Evolutionary conservation across 2,113 vertebrate genomes (phyloP).

Genomic region (Propithecus coquereli): DNA sequence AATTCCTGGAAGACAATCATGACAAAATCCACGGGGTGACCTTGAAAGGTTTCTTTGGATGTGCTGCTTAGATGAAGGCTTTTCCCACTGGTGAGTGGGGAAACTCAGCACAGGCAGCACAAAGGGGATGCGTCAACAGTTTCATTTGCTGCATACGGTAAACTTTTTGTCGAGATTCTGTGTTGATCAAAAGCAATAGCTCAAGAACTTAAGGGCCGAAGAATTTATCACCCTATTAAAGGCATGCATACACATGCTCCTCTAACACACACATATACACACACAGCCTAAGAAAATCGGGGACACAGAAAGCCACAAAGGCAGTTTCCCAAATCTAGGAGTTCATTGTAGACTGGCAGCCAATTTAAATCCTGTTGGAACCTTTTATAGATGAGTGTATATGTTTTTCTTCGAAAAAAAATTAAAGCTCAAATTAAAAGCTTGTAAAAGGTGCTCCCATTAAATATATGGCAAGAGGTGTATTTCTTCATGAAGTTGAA

Average conservation of each 20-base stretch:
- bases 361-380: neutral
- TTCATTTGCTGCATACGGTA: neutral
- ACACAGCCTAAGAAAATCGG: neutral
- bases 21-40: neutral
- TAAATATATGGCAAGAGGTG: neutral
- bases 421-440: neutral
- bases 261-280: neutral
- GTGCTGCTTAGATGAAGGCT: neutral
- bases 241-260: neutral
- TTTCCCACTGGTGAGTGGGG: neutral
- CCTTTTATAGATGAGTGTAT: neutral
- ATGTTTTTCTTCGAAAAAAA: neutral
- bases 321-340: neutral
- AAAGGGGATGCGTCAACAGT: neutral
- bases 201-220: neutral
- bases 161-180: neutral
- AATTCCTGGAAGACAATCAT: neutral
- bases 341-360: neutral
- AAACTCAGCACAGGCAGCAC: neutral
- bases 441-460: neutral
- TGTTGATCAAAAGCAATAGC: neutral
- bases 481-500: neutral
- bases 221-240: neutral
- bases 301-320: neutral
- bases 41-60: neutral